Base-by-base conservation (phyloP, 2,113 vertebrate species). In the Toxotes chatareus region DNA sequence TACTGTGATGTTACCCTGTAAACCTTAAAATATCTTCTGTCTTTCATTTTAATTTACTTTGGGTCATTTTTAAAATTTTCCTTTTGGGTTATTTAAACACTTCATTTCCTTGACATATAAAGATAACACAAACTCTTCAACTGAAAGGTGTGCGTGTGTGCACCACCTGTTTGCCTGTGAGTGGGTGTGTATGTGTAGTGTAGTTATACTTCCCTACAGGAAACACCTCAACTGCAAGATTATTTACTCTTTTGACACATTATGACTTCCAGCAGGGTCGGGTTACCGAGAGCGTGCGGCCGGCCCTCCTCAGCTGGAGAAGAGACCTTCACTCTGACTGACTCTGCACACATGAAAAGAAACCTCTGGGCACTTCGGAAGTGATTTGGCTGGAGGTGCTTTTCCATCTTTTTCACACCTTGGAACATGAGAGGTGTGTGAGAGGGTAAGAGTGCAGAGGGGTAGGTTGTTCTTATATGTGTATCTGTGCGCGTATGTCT, bases 181-280 rank as follows among this genome's bases (percentile, higher is more conserved):
- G 36, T n/a, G 13, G 69, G 21, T 66, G 44, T 23, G 34, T 60
- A 47, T 47, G 5, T 47, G 46, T 42, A 71, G 79, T 80, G 62
- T 84, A 69, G 77, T 69, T 81, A 83, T 86, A 79, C 73, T 60
- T 88, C 86, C 86, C 83, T 88, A 82, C 73, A 91, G 92, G 91
- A 94, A 95, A 92, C 92, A 94, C 91, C 85, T 93, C 63, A 76
- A 92, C 80, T 91, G 79, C 86, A 89, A 84, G 84, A 73, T 74
- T 82, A 83, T 93, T 90, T 91, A 92, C 82, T 79, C 81, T 80
- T 91, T 91, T 93, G 85, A 91, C 68, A 73, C 70, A 34, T 36
- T 84, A 17, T 71, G 79, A 90, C 91, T 92, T 93, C 73, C 74
- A 83, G 80, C 9, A 53, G 83, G 86, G 11, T 94, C 79, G 4